Base-by-base conservation (phyloP, 2,797 vertebrate species). In the Benthosema pterotum region DNA sequence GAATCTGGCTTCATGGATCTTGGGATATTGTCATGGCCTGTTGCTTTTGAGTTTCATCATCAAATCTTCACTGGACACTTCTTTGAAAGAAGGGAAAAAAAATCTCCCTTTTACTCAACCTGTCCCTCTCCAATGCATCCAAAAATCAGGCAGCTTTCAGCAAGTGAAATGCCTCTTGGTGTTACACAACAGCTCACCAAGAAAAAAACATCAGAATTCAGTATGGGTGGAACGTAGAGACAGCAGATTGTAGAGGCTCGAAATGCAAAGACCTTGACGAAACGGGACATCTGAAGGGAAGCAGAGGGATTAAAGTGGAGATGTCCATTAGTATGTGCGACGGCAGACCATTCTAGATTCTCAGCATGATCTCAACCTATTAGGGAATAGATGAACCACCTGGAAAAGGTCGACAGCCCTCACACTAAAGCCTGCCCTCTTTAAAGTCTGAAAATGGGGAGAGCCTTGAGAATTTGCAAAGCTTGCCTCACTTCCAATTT, bases 281-380 rank as follows among this genome's bases (percentile, higher is more conserved):
- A 77, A 51, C 5, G 22, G 46, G 25, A 57, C 17, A 42, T 65
- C 59, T 72, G 71, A 65, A 63, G 67, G 17, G 51, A 47, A 9
- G n/a, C 11, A 56, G 25, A 51, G 42, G 75, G 80, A 86, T 78
- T 75, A 72, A 65, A 83, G 64, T 65, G 64, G 49, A 75, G 67
- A 63, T 64, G 60, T 80, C 66, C 67, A 77, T 74, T 87, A 60
- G 78, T 80, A 72, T 71, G 53, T 63, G 13, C 56, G 70, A 69
- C 67, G 67, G 67, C 62, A 56, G 52, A 59, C 59, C 69, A 59
- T 53, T 56, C 47, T 68, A 68, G 53, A 76, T 67, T 78, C 73
- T 71, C 71, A 77, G 49, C 46, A 17, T 47, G 58, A 74, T 67
- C 57, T 75, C 63, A 78, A 57, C 38, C 72, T 74, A 53, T 82